Base-by-base conservation (phyloP, 2,797 vertebrate species). In the Liasis olivaceus region DNA sequence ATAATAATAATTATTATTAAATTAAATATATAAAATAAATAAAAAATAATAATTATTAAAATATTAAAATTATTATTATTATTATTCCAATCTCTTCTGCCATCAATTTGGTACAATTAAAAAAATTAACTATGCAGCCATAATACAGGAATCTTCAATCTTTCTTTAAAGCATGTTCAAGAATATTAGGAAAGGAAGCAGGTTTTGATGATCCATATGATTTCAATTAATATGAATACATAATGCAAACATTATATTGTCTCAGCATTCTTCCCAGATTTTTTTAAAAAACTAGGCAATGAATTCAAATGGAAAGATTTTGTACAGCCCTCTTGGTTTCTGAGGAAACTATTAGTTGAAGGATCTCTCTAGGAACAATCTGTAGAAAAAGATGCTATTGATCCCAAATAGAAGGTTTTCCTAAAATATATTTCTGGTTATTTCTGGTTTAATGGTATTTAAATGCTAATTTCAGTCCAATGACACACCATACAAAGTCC, bases 371-470 rank as follows among this genome's bases (percentile, higher is more conserved):
- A 91, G 31, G 20, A 91, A 60, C 64, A 56, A 28, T 28, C 47
- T 1, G 58, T 47, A 60, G n/a, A 36, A 6, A 60, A 87, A n/a
- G 13, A 5, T 59, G 24, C 42, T 51, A 11, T 91, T 59, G 63
- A 15, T 4, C 51, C n/a, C 7, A 56, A 7, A 5, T 31, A 22
- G 6, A 62, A 85, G 47, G 2, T n/a, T 87, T 91, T 87, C 58
- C 2, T 58, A 64, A 87, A 87, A 85, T 14, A n/a, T 5, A 69
- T 69, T 58, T 86, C 13, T 69, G 66, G 69, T 36, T 84, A 47
- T 56, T 26, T 54, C 86, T 91, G 15, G 81, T 4, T 59, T 58
- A 36, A 20, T 90, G 84, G 95, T 84, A 87, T 92, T 96, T 72
- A 15, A 72, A 72, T 72, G 14, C 2, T 15, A 36, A 36, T 20